Evolutionary conservation across 1,140 invertebrate species (phyloP), one percentile per base, ranked within the genome.

Genomic region (Alviniconcha marisindica): DNA sequence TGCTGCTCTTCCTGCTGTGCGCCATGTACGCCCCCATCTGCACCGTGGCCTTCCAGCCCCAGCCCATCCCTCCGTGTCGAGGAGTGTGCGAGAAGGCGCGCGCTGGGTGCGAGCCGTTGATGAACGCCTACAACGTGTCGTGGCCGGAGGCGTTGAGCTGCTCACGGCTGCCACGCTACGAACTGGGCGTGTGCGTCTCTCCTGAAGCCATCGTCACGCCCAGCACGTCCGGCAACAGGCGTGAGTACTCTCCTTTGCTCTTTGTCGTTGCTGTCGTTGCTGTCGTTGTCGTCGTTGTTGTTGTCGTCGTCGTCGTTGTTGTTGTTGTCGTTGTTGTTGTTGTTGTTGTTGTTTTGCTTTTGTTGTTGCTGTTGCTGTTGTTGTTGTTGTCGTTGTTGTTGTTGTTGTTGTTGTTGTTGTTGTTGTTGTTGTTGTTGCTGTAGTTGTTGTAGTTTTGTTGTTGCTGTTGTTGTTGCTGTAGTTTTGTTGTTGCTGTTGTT

Each of bases 11-110:
- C 85, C 91, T 91, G 71, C 87, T 92, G 12, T 92, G 91, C 84
- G 87, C 90, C 82, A 90, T 92, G 85, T 92, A 90, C 85, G 91
- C 89, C 3, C 91, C 91, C 31, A 92, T 92, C 63, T 92, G 91
- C 83, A 88, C 90, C 38, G 86, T 88, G 10, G 83, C 89, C 15
- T 90, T 91, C 76, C 89, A 91, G 77, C 85, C 87, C 2, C 89
- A 89, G 14, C 86, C 90, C n/a, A 91, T 92, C 60, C 91, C 91
- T 15, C 91, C 91, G 15, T 92, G 91, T 63, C 60, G 88, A 28
- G 88, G 86, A 31, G 91, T 92, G 4, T 92, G 91, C 73, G 89
- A 91, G 73, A 74, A 86, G 28, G 90, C 91, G 15, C 81, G 86
- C 14, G 83, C 74, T 0, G 91, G 91, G 14, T 92, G 91, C 84